Evolutionary conservation across 2,113 vertebrate species (phyloP), one percentile per base, ranked within the genome.

Genomic region (Erpornis zantholeuca): DNA sequence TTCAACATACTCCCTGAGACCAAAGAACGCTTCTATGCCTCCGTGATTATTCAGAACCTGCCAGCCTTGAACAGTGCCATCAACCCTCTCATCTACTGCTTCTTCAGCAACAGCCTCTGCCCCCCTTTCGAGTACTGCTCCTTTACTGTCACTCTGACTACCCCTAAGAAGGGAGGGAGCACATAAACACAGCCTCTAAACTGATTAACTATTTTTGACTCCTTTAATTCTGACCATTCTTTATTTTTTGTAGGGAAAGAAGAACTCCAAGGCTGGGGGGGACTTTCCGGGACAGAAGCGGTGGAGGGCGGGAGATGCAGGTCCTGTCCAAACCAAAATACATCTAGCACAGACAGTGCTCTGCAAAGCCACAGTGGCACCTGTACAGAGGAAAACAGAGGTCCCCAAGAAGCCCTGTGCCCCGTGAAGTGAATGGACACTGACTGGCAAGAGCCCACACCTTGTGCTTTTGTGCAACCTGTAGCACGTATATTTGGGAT

Each of bases 21-120:
- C 59, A 92, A 97, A 88, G 97, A 98, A 76, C 97, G 97, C 44
- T 97, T 98, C 96, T 98, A 97, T 0, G 98, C 98, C 12, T 98
- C 98, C 0, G 98, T 98, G 82, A 98, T 98, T 80, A 98, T 98
- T 68, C 98, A 98, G 94, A 98, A 98, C 84, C 96, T 98, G 38
- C 98, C 98, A 10, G 96, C 97, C 57, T 80, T 98, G 91, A 98
- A 98, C 56, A 98, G 98, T 5, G 98, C 98, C 31, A 94, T 98
- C 93, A 98, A 98, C 29, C 98, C 98, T 5, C 97, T 98, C 80
- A 97, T 98, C 92, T 98, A 98, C 91, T 98, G 97, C 59, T 23
- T 97, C 86, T 98, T 98, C 97, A 98, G 96, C 94, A 94, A 87
- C 86, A 77, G 40, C 25, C 42, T 96, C 92, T 97, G 97, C 54